Evolutionary conservation across 2,797 vertebrate species (phyloP).

Genomic region (Cossypha polioptera): DNA sequence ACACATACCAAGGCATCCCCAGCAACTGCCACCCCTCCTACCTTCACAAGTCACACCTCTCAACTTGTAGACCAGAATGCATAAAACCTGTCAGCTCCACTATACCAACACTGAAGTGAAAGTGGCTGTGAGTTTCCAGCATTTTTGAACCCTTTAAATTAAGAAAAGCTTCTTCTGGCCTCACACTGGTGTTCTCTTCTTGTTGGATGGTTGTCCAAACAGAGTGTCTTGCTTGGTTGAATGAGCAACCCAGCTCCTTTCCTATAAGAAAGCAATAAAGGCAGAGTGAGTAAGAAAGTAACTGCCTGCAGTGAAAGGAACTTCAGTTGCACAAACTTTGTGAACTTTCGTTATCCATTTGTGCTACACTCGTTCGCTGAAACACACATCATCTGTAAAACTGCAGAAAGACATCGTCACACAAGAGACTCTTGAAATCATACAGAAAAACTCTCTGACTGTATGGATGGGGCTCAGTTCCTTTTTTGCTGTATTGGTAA

Average conservation of each 20-base stretch:
- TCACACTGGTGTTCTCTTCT: background rate
- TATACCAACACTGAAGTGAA: background rate
- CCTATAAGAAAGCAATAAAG: background rate
- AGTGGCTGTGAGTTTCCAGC: background rate
- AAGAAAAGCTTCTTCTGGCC: background rate
- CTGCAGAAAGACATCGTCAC: background rate
- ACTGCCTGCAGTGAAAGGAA: background rate
- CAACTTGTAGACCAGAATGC: background rate
- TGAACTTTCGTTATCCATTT: slow-evolving; percentile 35
- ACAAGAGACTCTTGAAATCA: background rate
- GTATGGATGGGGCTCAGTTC: accelerated
- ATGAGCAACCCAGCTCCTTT: background rate
- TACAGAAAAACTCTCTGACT: background rate
- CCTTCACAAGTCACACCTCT: background rate
- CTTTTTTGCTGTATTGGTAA: background rate
- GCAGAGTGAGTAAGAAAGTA: slow-evolving; percentile 2
- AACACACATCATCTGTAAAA: background rate
- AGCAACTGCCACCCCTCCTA: background rate
- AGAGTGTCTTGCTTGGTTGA: background rate
- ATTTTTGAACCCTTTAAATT: background rate
- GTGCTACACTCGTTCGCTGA: background rate
- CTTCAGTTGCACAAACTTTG: background rate
- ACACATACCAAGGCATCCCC: background rate
- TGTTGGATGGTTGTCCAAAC: background rate
- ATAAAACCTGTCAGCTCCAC: background rate